Evolutionary conservation across 2,888 invertebrate genomes (phyloP).

Genomic region (Schrankia costaestrigalis): DNA sequence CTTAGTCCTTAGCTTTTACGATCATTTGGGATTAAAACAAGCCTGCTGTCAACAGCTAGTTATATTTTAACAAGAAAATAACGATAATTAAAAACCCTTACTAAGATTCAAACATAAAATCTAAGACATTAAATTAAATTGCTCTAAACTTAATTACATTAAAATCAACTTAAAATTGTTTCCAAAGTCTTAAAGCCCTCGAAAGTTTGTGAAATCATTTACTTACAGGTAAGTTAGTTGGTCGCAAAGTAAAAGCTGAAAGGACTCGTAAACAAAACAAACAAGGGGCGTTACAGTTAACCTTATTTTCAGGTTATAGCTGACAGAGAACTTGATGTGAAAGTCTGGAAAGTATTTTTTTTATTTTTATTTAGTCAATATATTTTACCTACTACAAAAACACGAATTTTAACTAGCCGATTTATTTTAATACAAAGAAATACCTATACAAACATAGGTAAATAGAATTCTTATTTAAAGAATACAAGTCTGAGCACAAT

Average conservation of each 20-base stretch:
- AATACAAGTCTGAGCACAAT: too few species aligned
- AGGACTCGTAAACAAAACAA: conserved; percentile 36
- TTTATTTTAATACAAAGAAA: too few species aligned
- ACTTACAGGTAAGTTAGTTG: conserved; percentile 19
- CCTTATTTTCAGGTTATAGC: conserved; percentile 24
- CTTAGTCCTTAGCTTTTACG: too few species aligned
- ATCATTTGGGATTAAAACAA: too few species aligned
- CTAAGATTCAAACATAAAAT: neutral
- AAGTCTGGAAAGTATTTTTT: too few species aligned
- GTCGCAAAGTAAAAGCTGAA: conserved; percentile 30
- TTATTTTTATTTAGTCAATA: too few species aligned
- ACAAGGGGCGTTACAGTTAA: conserved; percentile 27
- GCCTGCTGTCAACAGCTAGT: too few species aligned
- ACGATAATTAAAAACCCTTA: neutral
- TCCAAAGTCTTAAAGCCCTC: conserved; percentile 13
- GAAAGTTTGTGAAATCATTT: conserved; percentile 29
- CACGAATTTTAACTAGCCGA: too few species aligned
- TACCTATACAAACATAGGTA: too few species aligned
- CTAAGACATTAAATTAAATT: conserved; percentile 13
- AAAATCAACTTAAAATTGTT: conserved; percentile 22
- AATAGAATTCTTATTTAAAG: too few species aligned
- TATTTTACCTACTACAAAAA: too few species aligned
- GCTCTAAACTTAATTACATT: conserved; percentile 18
- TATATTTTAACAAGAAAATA: too few species aligned
- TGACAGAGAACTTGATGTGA: conserved; percentile 23